Conservation (phyloP, 1,140 invertebrate genomes). For the Zaprionus kolodkinae region DNA sequence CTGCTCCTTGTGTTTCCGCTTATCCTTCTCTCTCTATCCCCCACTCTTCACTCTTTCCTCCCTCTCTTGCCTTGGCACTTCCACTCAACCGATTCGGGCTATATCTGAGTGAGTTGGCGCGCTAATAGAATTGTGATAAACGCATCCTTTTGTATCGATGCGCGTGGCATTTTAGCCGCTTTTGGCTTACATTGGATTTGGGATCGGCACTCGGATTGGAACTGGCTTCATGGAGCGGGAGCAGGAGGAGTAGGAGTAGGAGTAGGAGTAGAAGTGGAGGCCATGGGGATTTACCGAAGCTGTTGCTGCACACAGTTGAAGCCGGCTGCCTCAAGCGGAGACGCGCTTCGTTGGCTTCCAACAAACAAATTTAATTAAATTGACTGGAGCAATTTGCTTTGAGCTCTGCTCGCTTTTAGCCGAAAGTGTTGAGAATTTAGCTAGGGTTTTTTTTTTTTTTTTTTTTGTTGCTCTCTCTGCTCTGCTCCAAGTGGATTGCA, state of each 20-base stretch:
- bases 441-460: conserved; percentile 15
- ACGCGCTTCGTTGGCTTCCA: conserved; percentile 58
- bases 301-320: not conserved
- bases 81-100: not conserved
- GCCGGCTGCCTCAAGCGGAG: conserved; percentile 29
- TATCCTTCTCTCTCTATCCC: not conserved
- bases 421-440: conserved; percentile 53
- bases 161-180: conserved; percentile 56
- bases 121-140: conserved; percentile 81
- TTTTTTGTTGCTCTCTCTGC: not conserved
- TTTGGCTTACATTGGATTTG: conserved; percentile 53
- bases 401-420: conserved; percentile 32
- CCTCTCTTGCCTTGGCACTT: conserved; percentile 2
- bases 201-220: conserved; percentile 25
- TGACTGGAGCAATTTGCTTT: conserved; percentile 80
- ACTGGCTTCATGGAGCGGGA: not conserved
- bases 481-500: conserved; percentile 33
- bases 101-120: conserved; percentile 44
- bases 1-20: not conserved
- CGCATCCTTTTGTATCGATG: conserved; percentile 79
- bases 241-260: not conserved
- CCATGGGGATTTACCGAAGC: conserved; percentile 7
- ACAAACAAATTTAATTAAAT: conserved; percentile 83
- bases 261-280: no score
- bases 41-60: not conserved